Evolutionary conservation across 1,140 invertebrate species (phyloP).

Genomic region (Euborellia annulipes): DNA sequence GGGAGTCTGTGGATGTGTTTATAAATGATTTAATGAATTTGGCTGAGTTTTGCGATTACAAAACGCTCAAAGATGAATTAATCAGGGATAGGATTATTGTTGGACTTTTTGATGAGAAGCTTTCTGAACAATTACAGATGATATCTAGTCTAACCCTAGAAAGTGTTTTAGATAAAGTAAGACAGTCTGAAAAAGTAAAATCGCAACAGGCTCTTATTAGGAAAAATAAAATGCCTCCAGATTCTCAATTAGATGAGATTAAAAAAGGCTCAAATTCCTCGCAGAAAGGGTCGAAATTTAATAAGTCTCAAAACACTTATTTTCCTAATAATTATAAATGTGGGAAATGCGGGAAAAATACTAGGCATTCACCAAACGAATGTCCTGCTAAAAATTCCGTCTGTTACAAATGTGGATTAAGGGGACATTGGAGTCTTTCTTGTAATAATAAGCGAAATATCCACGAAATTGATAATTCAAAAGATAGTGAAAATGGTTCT

Average conservation of each 20-base stretch:
- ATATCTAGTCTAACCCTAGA: not conserved
- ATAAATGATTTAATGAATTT: not conserved
- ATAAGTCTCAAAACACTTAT: not conserved
- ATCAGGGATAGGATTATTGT: not conserved
- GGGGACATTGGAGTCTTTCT: not conserved
- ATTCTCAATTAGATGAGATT: not conserved
- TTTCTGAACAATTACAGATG: not conserved
- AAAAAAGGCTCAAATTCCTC: not conserved
- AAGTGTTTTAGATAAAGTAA: not conserved
- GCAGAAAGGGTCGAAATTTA: not conserved
- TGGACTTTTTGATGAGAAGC: not conserved
- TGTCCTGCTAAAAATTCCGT: no score
- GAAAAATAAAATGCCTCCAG: not conserved
- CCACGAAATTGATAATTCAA: not conserved
- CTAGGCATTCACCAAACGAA: no score
- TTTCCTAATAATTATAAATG: not conserved
- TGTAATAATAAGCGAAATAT: not conserved
- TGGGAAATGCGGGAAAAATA: no score
- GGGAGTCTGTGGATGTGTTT: not conserved
- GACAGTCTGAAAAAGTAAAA: not conserved
- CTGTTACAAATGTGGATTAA: not conserved
- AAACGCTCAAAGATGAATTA: not conserved
- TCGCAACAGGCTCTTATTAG: not conserved
- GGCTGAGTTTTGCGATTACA: conserved; percentile 1
- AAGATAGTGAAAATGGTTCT: not conserved